Conservation (phyloP, 2,113 vertebrate species). For the Rhinogobius similis region DNA sequence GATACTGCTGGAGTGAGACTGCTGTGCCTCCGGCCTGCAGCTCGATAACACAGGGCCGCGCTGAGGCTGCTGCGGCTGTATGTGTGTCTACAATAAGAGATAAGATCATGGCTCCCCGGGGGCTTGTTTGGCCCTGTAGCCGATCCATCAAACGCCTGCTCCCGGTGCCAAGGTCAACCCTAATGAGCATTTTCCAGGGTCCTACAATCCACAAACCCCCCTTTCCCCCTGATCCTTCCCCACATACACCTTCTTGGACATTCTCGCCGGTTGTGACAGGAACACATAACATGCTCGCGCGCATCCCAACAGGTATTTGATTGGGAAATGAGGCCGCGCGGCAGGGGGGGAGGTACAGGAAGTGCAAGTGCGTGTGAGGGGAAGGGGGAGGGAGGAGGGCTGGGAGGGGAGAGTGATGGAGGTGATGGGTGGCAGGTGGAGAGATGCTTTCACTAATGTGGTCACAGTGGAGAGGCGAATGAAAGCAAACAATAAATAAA, state of each 20-base stretch:
- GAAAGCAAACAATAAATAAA: background rate
- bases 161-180: conserved; percentile 92
- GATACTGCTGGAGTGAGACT: too few species aligned
- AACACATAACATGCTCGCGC: conserved; percentile 36
- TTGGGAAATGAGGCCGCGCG: conserved; percentile 21
- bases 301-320: conserved; percentile 54
- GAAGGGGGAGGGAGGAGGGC: conserved; percentile 22
- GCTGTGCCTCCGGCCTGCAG: too few species aligned
- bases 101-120: conserved; percentile 85
- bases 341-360: conserved; percentile 24
- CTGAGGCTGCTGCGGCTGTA: conserved; percentile 34
- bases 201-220: conserved; percentile 72
- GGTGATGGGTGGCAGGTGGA: conserved; percentile 23
- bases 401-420: conserved; percentile 32
- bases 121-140: conserved; percentile 87
- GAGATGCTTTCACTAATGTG: background rate
- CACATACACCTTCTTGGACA: conserved; percentile 36
- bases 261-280: conserved; percentile 54
- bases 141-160: conserved; percentile 91
- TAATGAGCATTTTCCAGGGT: conserved; percentile 92
- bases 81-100: conserved; percentile 92
- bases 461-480: background rate
- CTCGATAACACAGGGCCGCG: too few species aligned
- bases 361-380: background rate
- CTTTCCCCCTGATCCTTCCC: background rate